Conservation (phyloP, 92 coral and sea anemone genomes). For the Parazoanthus darwini region DNA sequence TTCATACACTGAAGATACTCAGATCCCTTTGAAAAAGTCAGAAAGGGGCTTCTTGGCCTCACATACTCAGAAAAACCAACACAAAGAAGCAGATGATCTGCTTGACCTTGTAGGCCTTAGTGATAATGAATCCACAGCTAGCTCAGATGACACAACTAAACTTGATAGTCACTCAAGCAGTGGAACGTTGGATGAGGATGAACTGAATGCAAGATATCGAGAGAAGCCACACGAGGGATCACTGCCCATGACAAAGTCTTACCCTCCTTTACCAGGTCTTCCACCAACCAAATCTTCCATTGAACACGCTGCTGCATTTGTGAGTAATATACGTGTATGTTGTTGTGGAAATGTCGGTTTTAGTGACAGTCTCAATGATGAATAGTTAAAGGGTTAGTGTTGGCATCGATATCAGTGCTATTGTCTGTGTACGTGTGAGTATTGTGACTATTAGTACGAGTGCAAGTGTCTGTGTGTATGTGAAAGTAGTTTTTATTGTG, state of each 20-base stretch:
- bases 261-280: conserved; percentile 16
- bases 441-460: neutral
- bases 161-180: conserved; percentile 37
- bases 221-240: neutral
- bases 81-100: conserved; percentile 55
- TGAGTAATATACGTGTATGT: neutral
- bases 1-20: neutral
- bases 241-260: conserved; percentile 16
- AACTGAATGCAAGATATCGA: conserved; percentile 10
- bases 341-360: neutral
- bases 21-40: neutral
- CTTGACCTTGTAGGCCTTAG: conserved; percentile 78
- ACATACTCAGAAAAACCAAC: neutral
- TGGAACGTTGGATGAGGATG: conserved; percentile 24
- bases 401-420: neutral
- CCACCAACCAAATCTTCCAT: conserved; percentile 23
- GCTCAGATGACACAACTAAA: conserved; percentile 50
- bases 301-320: conserved; percentile 26
- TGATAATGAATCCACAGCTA: conserved; percentile 49
- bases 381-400: neutral
- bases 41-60: neutral
- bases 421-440: neutral
- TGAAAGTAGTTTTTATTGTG: too few relatives aligned
- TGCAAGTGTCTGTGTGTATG: neutral
- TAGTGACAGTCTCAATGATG: neutral